Evolutionary conservation across 2,113 vertebrate species (phyloP).

Genomic region (Tachysurus fulvidraco): DNA sequence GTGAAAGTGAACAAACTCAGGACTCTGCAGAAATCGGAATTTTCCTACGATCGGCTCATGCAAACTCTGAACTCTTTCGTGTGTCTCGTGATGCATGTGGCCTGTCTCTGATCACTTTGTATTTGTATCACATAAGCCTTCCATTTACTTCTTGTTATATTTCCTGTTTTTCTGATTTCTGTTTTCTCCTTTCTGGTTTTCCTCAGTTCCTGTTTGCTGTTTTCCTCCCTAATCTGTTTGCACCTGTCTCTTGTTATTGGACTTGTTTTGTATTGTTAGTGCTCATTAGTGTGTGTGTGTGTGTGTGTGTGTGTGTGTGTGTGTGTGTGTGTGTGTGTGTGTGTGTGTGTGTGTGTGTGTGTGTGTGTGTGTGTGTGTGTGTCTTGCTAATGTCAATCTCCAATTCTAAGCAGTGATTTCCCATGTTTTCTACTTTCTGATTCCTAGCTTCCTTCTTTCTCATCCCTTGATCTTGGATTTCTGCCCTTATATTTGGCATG

Average conservation of each 20-base stretch:
- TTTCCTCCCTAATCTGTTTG: neutral
- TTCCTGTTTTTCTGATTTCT: slow-evolving; percentile 18
- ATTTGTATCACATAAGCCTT: slow-evolving; percentile 17
- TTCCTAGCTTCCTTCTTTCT: neutral
- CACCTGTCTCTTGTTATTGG: slow-evolving; percentile 25
- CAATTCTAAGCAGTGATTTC: slow-evolving; percentile 25
- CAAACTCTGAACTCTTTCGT: slow-evolving; percentile 2
- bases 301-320: neutral
- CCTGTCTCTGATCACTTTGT: slow-evolving; percentile 17
- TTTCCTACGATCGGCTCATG: neutral
- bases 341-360: slow-evolving; percentile 1
- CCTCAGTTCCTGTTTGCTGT: slow-evolving; percentile 21
- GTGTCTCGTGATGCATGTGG: neutral
- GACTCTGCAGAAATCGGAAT: neutral
- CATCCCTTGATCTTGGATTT: neutral
- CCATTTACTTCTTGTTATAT: slow-evolving; percentile 8
- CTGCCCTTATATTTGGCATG: neutral
- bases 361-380: neutral
- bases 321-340: neutral
- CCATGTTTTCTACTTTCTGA: slow-evolving; percentile 12
- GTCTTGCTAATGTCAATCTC: slow-evolving; percentile 27
- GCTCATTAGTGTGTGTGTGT: slow-evolving; percentile 6
- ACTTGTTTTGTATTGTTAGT: slow-evolving; percentile 17
- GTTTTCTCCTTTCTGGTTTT: slow-evolving; percentile 28
- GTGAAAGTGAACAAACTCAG: neutral